A percentile compares a stretch with the other conserved stretches of the same genome.
Conservation (phyloP, 1,140 invertebrate species). For the Chlorops oryzae region DNA sequence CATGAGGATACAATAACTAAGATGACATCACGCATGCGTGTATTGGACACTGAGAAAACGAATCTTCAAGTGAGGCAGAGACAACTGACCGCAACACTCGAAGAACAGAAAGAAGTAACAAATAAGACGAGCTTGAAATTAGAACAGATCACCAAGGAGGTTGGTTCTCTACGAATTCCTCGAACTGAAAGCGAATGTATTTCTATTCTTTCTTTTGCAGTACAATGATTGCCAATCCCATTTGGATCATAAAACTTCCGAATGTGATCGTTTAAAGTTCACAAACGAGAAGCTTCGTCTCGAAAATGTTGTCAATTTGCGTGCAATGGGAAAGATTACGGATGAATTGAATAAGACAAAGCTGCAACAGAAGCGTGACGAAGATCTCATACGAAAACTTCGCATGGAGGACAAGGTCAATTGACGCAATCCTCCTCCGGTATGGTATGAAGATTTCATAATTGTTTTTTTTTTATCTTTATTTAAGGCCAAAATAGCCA, state of each 20-base stretch:
- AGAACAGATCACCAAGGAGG: conserved; percentile 9
- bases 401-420: conserved; percentile 17
- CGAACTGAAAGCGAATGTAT: neutral
- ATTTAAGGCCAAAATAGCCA: conserved; percentile 3
- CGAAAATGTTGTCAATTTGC: conserved; percentile 20
- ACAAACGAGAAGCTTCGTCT: conserved; percentile 24
- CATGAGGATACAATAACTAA: conserved; percentile 30
- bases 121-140: conserved; percentile 4
- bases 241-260: conserved; percentile 17
- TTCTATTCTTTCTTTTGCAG: too few relatives aligned
- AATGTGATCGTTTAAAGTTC: conserved; percentile 25
- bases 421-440: neutral
- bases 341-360: conserved; percentile 21
- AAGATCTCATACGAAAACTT: conserved; percentile 19
- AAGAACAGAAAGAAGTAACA: conserved; percentile 22
- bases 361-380: conserved; percentile 23
- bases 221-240: conserved; percentile 17
- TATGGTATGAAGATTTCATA: neutral
- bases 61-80: conserved; percentile 20
- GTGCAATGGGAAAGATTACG: conserved; percentile 23
- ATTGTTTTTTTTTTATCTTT: too few relatives aligned
- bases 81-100: conserved; percentile 21
- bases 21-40: conserved; percentile 17
- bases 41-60: conserved; percentile 7
- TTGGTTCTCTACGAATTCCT: neutral